Percentiles rank a stretch among this genome's conserved stretches.
These are phyloP conservation scores for Pseudachorutes palmiensis DNA, from an alignment of 1,140 invertebrate genomes.

Conservation along the genomic window DNA sequence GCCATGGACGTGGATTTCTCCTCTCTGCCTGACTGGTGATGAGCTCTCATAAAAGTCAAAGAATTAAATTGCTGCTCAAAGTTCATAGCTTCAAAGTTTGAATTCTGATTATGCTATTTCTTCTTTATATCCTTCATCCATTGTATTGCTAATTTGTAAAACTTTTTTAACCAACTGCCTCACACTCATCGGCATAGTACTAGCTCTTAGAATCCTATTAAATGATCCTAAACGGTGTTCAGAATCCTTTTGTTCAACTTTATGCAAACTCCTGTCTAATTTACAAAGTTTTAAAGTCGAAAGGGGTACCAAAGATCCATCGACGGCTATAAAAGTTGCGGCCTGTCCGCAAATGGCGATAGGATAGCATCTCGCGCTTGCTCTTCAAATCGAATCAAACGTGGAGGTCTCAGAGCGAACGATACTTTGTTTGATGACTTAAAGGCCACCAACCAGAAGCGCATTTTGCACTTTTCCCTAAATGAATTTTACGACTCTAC, in stretches of 20 bases:
- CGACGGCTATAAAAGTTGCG: not conserved
- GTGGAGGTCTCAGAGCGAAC: too few relatives aligned
- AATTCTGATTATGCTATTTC: not conserved
- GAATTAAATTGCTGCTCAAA: constrained; percentile 8
- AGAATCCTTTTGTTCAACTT: not conserved
- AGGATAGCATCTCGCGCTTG: too few relatives aligned
- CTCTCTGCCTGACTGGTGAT: too few relatives aligned
- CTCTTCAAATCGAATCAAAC: too few relatives aligned
- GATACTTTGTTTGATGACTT: too few relatives aligned
- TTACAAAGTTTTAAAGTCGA: not conserved
- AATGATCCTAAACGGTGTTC: constrained; percentile 7
- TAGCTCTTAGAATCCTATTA: not conserved
- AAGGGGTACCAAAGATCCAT: not conserved
- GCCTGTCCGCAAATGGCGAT: too few relatives aligned
- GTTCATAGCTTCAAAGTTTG: not conserved
- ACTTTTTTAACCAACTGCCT: not conserved
- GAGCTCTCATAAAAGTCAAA: constrained; percentile 7
- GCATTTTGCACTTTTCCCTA: too few relatives aligned
- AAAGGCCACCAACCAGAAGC: too few relatives aligned
- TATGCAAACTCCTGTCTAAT: not conserved
- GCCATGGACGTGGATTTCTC: not conserved
- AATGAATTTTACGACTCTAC: too few relatives aligned
- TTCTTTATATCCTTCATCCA: not conserved
- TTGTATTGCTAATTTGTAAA: constrained; percentile 9
- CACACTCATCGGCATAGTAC: not conserved